These are phyloP conservation scores for Esox niger DNA, from an alignment of 2,113 vertebrate species.

Conservation along the genomic window DNA sequence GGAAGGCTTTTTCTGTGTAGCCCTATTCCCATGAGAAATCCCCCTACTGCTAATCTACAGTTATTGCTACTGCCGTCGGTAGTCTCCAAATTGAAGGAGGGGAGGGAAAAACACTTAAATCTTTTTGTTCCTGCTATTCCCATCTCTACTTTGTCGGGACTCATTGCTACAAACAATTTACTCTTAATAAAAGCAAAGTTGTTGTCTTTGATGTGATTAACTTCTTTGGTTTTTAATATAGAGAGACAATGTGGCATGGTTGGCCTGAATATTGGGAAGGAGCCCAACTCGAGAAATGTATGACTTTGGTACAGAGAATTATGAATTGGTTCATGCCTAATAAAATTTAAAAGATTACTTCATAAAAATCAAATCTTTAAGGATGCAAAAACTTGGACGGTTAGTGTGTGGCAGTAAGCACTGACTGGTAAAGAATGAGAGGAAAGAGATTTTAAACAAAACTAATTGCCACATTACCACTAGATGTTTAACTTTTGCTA, in stretches of 20 bases:
- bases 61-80: conserved; percentile 76
- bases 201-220: conserved; percentile 3
- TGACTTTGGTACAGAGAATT: too few species aligned
- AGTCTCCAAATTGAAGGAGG: conserved; percentile 73
- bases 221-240: not conserved
- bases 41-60: conserved; percentile 75
- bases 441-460: not conserved
- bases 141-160: conserved; percentile 37
- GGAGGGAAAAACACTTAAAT: conserved; percentile 62
- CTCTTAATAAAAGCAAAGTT: conserved; percentile 5
- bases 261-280: conserved; percentile 15
- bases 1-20: conserved; percentile 64
- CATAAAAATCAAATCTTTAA: too few species aligned
- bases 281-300: too few species aligned
- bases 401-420: too few species aligned
- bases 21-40: conserved; percentile 72
- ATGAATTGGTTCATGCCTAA: too few species aligned
- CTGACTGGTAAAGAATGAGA: too few species aligned
- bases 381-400: too few species aligned
- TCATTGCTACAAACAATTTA: conserved; percentile 53
- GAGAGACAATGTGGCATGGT: not conserved
- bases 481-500: too few species aligned
- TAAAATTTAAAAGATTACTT: too few species aligned
- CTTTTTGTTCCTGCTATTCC: conserved; percentile 42
- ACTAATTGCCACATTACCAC: too few species aligned